A percentile compares a stretch with the other conserved stretches of the same genome.
phyloP scores from a whole-genome alignment of 2,888 invertebrate genomes.

The Melikaiella ostensackeni region DNA sequence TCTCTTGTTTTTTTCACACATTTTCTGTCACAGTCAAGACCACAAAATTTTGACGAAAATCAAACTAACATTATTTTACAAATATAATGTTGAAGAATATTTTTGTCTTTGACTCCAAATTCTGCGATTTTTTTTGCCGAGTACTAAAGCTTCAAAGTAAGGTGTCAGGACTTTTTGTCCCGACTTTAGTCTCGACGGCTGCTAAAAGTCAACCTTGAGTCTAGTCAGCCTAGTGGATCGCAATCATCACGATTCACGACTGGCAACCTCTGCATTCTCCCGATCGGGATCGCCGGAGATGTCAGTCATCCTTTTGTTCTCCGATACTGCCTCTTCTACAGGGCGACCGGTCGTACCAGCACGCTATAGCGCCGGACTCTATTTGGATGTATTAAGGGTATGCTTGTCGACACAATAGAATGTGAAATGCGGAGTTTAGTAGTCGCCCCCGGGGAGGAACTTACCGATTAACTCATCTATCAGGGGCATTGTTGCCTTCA shows the following conservation, averaged over 20 bases:
- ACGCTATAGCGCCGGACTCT: conserved; percentile 55
- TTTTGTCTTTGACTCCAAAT: no score
- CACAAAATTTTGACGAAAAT: no score
- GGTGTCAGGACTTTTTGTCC: no score
- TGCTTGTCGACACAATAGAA: conserved; percentile 59
- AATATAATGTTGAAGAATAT: no score
- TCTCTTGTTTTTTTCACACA: no score
- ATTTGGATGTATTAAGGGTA: conserved; percentile 56
- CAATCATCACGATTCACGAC: conserved; percentile 36
- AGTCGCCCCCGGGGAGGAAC: conserved; percentile 72
- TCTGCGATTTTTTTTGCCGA: no score
- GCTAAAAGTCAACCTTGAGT: conserved; percentile 2
- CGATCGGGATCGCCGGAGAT: conserved; percentile 69
- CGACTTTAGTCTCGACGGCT: neutral
- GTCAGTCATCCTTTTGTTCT: conserved; percentile 71
- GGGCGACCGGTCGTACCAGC: conserved; percentile 48
- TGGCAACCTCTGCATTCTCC: conserved; percentile 53
- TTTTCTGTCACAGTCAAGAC: no score
- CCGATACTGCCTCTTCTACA: conserved; percentile 62
- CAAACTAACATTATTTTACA: no score
- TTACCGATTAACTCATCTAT: conserved; percentile 77
- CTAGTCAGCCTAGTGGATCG: neutral
- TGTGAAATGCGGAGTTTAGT: conserved; percentile 63
- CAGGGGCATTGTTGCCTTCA: conserved; percentile 75
- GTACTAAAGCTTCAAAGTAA: no score